Conservation (phyloP, 1,140 invertebrate genomes). For the Nephila pilipes region DNA sequence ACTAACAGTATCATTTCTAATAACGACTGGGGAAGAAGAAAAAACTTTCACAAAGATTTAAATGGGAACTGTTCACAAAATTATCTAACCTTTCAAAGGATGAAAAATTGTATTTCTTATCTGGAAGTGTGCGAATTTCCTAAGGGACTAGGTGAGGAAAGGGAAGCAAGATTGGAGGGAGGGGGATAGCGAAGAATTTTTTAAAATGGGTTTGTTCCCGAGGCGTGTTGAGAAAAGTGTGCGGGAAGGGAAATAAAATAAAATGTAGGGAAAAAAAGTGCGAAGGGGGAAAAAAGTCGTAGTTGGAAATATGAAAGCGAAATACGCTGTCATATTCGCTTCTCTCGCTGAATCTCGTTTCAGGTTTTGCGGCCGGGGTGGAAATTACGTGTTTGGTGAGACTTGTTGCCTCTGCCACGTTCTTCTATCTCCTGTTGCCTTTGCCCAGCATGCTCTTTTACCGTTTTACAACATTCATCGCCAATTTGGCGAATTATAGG, state of each 20-base stretch:
- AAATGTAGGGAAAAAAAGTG: slow-evolving; percentile 30
- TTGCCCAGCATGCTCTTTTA: no score
- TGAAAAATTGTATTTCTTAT: slow-evolving; percentile 42
- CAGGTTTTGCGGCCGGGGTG: slow-evolving; percentile 46
- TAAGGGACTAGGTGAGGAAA: background rate
- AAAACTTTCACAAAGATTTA: slow-evolving; percentile 1
- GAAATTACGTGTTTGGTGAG: slow-evolving; percentile 60
- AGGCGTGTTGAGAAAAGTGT: slow-evolving; percentile 37
- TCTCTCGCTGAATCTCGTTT: slow-evolving; percentile 53
- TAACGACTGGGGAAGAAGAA: background rate
- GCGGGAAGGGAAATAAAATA: slow-evolving; percentile 32
- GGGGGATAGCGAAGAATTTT: background rate
- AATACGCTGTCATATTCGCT: slow-evolving; percentile 64
- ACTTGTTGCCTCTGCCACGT: slow-evolving; percentile 57
- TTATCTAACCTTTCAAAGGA: slow-evolving; percentile 28
- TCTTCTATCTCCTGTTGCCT: slow-evolving; percentile 58
- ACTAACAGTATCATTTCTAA: background rate
- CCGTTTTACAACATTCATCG: background rate
- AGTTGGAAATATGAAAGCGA: slow-evolving; percentile 58
- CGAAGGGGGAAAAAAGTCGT: background rate
- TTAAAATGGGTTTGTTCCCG: slow-evolving; percentile 35
- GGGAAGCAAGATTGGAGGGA: background rate
- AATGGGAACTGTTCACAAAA: slow-evolving; percentile 1
- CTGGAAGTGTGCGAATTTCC: slow-evolving; percentile 30
- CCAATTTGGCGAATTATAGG: background rate